Evolutionary conservation across 2,888 invertebrate species (phyloP).

Genomic region (Tetranychus truncatus): DNA sequence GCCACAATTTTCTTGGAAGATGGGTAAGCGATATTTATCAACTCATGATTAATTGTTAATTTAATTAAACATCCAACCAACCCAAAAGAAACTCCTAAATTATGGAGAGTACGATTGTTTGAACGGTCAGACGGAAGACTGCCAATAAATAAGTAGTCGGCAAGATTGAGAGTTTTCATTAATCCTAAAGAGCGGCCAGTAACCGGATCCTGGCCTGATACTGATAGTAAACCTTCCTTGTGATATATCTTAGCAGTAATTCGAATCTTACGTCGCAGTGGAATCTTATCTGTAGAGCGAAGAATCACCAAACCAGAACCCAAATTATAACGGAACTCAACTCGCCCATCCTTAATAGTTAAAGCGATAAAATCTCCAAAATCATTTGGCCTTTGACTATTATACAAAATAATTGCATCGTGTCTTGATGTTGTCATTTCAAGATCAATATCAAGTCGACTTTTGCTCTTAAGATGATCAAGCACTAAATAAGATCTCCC

Average conservation of each 20-base stretch:
- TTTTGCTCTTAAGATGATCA: constrained; percentile 57
- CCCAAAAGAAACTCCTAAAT: constrained; percentile 49
- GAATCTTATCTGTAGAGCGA: constrained; percentile 51
- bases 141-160: constrained; percentile 60
- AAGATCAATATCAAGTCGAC: constrained; percentile 62
- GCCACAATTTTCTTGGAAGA: neutral
- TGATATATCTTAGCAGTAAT: constrained; percentile 63
- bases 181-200: constrained; percentile 58
- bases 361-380: constrained; percentile 68
- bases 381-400: constrained; percentile 62
- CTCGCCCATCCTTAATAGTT: constrained; percentile 54
- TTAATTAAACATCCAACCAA: constrained; percentile 56
- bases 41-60: neutral
- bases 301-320: constrained; percentile 47
- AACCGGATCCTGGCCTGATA: constrained; percentile 58
- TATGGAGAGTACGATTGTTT: neutral
- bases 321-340: constrained; percentile 29
- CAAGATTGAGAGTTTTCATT: constrained; percentile 58
- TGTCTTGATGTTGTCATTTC: constrained; percentile 63
- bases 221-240: constrained; percentile 57
- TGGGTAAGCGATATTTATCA: neutral
- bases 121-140: constrained; percentile 46
- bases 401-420: constrained; percentile 64
- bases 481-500: constrained; percentile 48
- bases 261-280: constrained; percentile 53